A percentile compares a stretch with the other conserved stretches of the same genome.
These are phyloP conservation scores for Anser cygnoides DNA, from an alignment of 2,113 vertebrate genomes.

Conservation along the genomic window DNA sequence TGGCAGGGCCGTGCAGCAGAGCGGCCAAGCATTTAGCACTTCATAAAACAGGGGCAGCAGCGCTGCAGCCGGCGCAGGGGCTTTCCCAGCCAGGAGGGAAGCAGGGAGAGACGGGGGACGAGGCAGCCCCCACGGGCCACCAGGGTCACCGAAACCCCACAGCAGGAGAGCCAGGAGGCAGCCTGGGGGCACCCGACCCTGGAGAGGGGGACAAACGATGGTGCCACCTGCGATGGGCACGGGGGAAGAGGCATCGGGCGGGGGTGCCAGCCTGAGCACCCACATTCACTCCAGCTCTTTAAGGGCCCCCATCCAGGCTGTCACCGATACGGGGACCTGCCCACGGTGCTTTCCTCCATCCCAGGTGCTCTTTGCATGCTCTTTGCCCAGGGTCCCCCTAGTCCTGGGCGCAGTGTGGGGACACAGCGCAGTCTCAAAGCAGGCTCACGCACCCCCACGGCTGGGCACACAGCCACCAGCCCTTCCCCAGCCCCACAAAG, in stretches of 20 bases:
- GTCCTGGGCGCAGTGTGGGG: accelerated
- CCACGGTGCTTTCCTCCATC: neutral
- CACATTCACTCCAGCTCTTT: neutral
- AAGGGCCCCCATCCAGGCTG: neutral
- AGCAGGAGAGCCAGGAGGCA: neutral
- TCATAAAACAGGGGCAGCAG: neutral
- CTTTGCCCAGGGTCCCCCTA: neutral
- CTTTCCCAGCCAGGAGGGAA: neutral
- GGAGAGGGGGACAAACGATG: neutral
- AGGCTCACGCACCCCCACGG: accelerated
- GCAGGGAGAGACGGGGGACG: accelerated
- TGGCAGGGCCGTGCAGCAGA: accelerated
- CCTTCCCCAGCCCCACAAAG: neutral
- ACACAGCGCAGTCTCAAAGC: accelerated
- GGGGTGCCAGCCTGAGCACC: no score
- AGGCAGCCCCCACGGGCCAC: accelerated
- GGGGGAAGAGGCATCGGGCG: accelerated
- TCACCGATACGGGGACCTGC: accelerated
- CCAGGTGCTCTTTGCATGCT: neutral
- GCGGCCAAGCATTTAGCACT: neutral
- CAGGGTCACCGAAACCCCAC: accelerated
- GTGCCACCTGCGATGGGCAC: accelerated
- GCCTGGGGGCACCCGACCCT: accelerated
- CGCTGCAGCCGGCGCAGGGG: accelerated
- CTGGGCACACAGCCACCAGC: neutral